Conservation (phyloP, 2,888 invertebrate species). For the Drosophila melanosoma region DNA sequence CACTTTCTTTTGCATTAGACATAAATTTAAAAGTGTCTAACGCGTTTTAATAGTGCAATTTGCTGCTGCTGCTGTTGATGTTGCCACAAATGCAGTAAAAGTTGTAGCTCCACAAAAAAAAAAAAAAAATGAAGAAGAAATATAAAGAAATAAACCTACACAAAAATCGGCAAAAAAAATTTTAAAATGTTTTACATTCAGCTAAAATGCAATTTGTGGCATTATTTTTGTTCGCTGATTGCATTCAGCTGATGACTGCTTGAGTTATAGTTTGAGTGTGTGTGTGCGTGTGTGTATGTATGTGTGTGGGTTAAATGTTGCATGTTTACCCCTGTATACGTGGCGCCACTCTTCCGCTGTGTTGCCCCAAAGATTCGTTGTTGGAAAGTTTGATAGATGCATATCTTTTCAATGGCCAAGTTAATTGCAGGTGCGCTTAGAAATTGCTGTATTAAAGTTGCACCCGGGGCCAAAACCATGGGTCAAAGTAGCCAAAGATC, state of each 20-base stretch:
- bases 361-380: constrained; percentile 33
- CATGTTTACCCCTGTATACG: constrained; percentile 25
- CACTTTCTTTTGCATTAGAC: constrained; percentile 64
- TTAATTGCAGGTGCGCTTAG: constrained; percentile 72
- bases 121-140: constrained; percentile 9
- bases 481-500: constrained; percentile 35
- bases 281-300: constrained; percentile 15
- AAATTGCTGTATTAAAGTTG: constrained; percentile 73
- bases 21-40: constrained; percentile 50
- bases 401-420: constrained; percentile 63
- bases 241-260: constrained; percentile 63
- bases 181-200: constrained; percentile 35
- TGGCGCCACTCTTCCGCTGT: not conserved
- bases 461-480: constrained; percentile 35
- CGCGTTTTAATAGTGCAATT: constrained; percentile 56
- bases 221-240: constrained; percentile 70
- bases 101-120: constrained; percentile 44
- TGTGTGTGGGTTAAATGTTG: constrained; percentile 49
- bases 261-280: constrained; percentile 29
- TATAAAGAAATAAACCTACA: constrained; percentile 1
- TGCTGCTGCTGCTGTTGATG: not conserved
- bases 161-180: constrained; percentile 21
- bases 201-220: constrained; percentile 60
- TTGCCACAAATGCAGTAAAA: constrained; percentile 44
- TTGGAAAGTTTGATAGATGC: constrained; percentile 62